These are phyloP conservation scores for Poecilia velifera DNA, from an alignment of 2,797 vertebrate species.

Conservation along the genomic window DNA sequence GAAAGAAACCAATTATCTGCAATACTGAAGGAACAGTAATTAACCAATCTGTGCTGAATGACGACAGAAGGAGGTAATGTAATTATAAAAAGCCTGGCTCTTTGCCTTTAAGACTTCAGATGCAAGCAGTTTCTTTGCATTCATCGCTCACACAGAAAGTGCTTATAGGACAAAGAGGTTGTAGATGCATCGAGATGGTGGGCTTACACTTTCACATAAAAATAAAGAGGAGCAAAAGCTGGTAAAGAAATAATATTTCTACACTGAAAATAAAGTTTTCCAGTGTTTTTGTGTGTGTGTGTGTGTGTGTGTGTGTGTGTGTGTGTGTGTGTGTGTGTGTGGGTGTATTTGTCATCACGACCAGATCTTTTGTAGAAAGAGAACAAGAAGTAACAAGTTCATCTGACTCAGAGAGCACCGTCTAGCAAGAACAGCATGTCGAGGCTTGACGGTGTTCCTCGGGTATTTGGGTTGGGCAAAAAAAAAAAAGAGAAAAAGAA, in stretches of 20 bases:
- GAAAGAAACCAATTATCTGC: constrained; percentile 59
- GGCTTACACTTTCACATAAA: background rate
- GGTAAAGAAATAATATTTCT: background rate
- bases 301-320: background rate
- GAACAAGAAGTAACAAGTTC: constrained; percentile 1
- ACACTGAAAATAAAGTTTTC: background rate
- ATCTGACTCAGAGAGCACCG: constrained; percentile 7
- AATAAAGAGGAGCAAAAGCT: constrained; percentile 12
- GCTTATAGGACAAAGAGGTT: constrained; percentile 7
- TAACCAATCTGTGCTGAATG: constrained; percentile 36
- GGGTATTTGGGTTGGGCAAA: constrained; percentile 68
- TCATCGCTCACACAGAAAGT: constrained; percentile 40
- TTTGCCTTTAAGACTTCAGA: constrained; percentile 18
- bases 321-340: too few relatives aligned
- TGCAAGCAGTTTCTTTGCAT: constrained; percentile 36
- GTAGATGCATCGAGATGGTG: constrained; percentile 7
- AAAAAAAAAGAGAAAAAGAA: background rate
- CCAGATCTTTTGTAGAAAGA: background rate
- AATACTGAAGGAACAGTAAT: constrained; percentile 39
- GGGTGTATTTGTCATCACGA: background rate
- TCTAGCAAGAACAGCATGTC: constrained; percentile 37
- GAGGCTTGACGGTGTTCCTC: constrained; percentile 56
- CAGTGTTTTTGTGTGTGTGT: background rate
- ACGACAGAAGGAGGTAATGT: constrained; percentile 5
- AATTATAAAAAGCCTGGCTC: constrained; percentile 30